Evolutionary conservation across 2,113 vertebrate species (phyloP).

Genomic region (Lonchura striata): DNA sequence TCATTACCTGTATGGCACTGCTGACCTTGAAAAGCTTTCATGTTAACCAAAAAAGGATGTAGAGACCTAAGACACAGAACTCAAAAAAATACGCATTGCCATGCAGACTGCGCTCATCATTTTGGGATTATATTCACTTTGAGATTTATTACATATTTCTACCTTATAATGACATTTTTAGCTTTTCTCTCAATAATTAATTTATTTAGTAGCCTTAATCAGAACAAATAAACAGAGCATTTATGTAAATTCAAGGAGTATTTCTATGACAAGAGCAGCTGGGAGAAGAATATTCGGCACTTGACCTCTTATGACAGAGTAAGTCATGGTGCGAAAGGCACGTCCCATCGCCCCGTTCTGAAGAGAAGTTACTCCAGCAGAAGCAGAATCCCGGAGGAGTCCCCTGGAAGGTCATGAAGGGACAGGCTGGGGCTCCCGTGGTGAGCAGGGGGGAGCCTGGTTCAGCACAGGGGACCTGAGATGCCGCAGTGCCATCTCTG

Average conservation of each 20-base stretch:
- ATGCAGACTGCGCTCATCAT: background rate
- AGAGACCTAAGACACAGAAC: background rate
- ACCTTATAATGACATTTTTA: background rate
- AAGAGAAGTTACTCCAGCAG: background rate
- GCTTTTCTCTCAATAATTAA: background rate
- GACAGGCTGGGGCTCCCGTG: accelerated
- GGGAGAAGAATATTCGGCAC: background rate
- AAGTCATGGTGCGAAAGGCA: background rate
- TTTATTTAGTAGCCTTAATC: background rate
- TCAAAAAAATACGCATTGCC: background rate
- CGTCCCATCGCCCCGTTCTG: background rate
- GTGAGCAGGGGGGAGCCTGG: accelerated
- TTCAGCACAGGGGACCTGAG: accelerated
- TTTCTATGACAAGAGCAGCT: background rate
- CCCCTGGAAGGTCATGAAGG: background rate
- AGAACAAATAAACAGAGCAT: background rate
- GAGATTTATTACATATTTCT: background rate
- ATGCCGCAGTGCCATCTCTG: accelerated
- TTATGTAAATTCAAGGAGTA: background rate
- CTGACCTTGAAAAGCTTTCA: slow-evolving; percentile 64
- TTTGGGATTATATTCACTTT: background rate
- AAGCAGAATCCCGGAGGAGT: background rate
- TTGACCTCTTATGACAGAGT: background rate
- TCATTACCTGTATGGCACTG: slow-evolving; percentile 10
- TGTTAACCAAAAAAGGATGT: background rate